phyloP scores from a whole-genome alignment of 1,140 invertebrate genomes.

The Drosophila setifemur region DNA sequence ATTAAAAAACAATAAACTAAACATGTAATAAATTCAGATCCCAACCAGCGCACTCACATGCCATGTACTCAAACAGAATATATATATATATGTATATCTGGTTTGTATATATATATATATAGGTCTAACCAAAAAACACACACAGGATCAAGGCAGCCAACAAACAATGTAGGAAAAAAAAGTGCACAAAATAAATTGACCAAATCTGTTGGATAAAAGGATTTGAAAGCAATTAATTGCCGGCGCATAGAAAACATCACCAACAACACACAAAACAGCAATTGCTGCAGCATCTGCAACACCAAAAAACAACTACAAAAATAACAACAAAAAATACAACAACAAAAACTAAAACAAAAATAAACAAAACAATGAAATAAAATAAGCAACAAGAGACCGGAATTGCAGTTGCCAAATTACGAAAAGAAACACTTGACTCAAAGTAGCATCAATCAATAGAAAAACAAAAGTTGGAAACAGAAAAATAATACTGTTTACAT shows the following conservation, averaged over 20 bases:
- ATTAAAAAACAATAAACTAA: slow-evolving; percentile 80
- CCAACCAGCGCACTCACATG: slow-evolving; percentile 9
- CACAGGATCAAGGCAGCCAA: not conserved
- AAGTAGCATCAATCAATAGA: not conserved
- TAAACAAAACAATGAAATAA: not conserved
- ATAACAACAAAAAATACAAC: slow-evolving; percentile 16
- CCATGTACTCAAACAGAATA: not conserved
- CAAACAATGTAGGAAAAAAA: slow-evolving; percentile 29
- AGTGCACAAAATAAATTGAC: slow-evolving; percentile 76
- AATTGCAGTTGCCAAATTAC: slow-evolving; percentile 22
- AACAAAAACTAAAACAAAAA: not conserved
- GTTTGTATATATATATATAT: not conserved
- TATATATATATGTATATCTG: not conserved
- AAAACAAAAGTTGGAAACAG: not conserved
- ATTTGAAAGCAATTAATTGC: slow-evolving; percentile 80
- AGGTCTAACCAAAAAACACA: slow-evolving; percentile 2
- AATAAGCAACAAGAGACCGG: not conserved
- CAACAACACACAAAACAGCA: slow-evolving; percentile 14
- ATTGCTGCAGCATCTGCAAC: slow-evolving; percentile 7
- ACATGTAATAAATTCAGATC: slow-evolving; percentile 73
- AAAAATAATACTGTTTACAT: no score
- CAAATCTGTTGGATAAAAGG: slow-evolving; percentile 79
- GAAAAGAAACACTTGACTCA: not conserved
- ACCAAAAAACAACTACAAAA: no score
- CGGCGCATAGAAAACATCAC: slow-evolving; percentile 59